Conservation (phyloP, 2,113 vertebrate species). For the Seriola quinqueradiata region DNA sequence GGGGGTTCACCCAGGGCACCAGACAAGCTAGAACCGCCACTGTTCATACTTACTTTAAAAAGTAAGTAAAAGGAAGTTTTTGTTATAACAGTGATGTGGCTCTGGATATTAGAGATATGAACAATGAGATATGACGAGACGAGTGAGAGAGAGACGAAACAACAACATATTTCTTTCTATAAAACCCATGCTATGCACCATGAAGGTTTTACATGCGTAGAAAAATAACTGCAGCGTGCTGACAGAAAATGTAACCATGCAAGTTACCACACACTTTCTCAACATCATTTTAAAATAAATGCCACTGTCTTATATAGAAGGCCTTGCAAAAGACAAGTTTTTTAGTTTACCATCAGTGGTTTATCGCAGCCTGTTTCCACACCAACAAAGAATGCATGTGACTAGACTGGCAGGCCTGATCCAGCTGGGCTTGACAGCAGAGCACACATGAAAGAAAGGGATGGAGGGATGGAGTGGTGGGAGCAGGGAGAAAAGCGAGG, state of each 20-base stretch:
- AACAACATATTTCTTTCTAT: background rate
- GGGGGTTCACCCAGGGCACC: too few relatives aligned
- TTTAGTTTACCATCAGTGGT: constrained; percentile 38
- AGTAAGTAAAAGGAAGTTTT: background rate
- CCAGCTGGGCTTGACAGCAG: constrained; percentile 81
- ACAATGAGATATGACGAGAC: background rate
- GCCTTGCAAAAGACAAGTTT: constrained; percentile 22
- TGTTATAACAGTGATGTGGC: background rate
- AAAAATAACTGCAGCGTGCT: background rate
- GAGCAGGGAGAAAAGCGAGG: constrained; percentile 60
- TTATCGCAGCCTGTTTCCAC: constrained; percentile 59
- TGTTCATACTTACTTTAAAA: too few relatives aligned
- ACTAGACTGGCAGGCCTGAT: constrained; percentile 71
- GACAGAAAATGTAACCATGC: background rate
- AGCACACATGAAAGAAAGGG: constrained; percentile 80
- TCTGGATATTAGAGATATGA: background rate
- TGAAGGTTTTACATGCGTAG: background rate
- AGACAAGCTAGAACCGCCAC: too few relatives aligned
- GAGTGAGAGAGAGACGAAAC: background rate
- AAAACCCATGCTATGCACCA: too few relatives aligned
- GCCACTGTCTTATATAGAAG: background rate
- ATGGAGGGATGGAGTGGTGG: constrained; percentile 70
- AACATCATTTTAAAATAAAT: constrained; percentile 15
- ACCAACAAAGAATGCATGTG: constrained; percentile 74
- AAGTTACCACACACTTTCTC: background rate